Evolutionary conservation across 2,113 vertebrate genomes (phyloP), one percentile per base, ranked within the genome.

Genomic region (Cyprinodon variegatus): DNA sequence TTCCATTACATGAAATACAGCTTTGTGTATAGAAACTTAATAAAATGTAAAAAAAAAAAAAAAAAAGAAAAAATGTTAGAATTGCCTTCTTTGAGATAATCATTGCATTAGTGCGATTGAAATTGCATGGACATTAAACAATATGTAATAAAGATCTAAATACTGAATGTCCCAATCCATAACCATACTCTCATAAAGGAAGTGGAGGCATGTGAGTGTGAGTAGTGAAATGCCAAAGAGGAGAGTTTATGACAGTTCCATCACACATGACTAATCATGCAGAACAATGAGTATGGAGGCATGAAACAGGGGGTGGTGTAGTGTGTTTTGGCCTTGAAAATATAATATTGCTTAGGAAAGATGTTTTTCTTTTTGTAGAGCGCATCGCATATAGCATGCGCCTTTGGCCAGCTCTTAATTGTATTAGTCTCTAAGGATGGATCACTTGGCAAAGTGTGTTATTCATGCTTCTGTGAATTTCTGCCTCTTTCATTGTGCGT

Each of bases 231-330:
- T 61, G 69, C 13, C 53, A 64, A 62, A 36, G 78, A 43, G 72
- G 82, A 50, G 74, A 82, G 68, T 76, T 73, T 79, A 59, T 83
- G 80, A 74, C 70, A 73, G 39, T 78, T 77, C 80, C 65, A 72
- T 85, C 83, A 83, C 86, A 89, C 84, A 86, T 84, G 85, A 75
- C 38, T 76, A 83, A 85, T 86, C 86, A 85, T 82, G 89, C 70
- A 83, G 83, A 86, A 90, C 89, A 86, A 82, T 85, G 81, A 66
- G 77, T 70, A 79, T 61, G 69, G 75, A 77, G 68, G 73, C 84
- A 68, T 74, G 69, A 68, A 70, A 38, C 65, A 72, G 64, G 65
- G 50, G 66, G 72, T 6, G 59, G 65, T 80, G 78, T 57, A 86
- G 84, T 84, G 81, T 78, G 82, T 88, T 82, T 62, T 72, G 67